Evolutionary conservation across 2,888 invertebrate species (phyloP).

Genomic region (Agonum fuliginosum): DNA sequence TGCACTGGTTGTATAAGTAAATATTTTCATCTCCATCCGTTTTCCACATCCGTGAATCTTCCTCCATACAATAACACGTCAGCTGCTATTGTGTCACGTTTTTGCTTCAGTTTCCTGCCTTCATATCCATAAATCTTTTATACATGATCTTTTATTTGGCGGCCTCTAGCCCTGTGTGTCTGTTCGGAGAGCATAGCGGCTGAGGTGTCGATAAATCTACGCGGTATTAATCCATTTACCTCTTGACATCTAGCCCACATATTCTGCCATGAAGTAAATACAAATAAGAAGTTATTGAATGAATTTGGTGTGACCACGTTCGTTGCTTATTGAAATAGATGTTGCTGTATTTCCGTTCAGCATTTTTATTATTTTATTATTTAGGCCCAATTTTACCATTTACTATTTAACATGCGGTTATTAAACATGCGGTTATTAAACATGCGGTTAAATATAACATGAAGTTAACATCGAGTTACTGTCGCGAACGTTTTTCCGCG

Average conservation of each 20-base stretch:
- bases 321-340: not conserved
- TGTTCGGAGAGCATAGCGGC: not conserved
- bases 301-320: too few relatives aligned
- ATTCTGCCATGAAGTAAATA: too few relatives aligned
- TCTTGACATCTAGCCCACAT: conserved; percentile 23
- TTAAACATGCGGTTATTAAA: too few relatives aligned
- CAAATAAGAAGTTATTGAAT: too few relatives aligned
- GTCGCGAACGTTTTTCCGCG: too few relatives aligned
- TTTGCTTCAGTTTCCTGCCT: conserved; percentile 6
- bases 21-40: not conserved
- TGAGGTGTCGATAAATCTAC: conserved; percentile 14
- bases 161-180: conserved; percentile 8
- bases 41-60: conserved; percentile 8
- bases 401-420: too few relatives aligned
- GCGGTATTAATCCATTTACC: conserved; percentile 35
- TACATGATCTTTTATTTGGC: conserved; percentile 35
- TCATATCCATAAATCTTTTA: conserved; percentile 38
- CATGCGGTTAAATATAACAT: too few relatives aligned
- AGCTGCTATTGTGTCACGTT: conserved; percentile 35
- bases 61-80: conserved; percentile 2
- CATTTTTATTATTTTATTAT: too few relatives aligned
- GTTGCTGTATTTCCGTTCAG: too few relatives aligned
- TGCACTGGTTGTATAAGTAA: too few relatives aligned
- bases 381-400: too few relatives aligned
- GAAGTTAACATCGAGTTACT: too few relatives aligned